Evolutionary conservation across 1,140 invertebrate genomes (phyloP).

Genomic region (Temnothorax nylanderi): DNA sequence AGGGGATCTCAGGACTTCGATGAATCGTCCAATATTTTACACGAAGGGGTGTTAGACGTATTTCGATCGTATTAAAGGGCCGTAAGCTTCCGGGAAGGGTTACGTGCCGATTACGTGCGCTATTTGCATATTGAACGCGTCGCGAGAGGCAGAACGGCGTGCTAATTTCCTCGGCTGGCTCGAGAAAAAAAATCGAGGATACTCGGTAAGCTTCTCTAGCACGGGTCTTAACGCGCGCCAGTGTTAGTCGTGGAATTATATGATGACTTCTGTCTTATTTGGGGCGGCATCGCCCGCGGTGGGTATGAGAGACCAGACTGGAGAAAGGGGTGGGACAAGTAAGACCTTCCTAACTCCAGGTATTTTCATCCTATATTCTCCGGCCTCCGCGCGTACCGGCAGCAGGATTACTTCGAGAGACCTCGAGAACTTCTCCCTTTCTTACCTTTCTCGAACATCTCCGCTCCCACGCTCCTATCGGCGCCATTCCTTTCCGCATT

Average conservation of each 20-base stretch:
- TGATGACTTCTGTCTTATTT: conserved; percentile 84
- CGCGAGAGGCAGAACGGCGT: conserved; percentile 44
- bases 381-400: conserved; percentile 74
- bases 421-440: conserved; percentile 82
- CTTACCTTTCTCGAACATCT: conserved; percentile 67
- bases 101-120: conserved; percentile 55
- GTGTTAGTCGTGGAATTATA: conserved; percentile 84
- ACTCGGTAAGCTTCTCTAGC: conserved; percentile 51
- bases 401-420: conserved; percentile 84
- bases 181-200: conserved; percentile 56
- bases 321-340: conserved; percentile 67
- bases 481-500: conserved; percentile 63
- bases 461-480: conserved; percentile 45
- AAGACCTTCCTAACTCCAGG: conserved; percentile 85
- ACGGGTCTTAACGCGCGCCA: conserved; percentile 67
- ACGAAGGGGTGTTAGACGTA: conserved; percentile 9
- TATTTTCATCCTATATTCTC: conserved; percentile 86
- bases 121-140: conserved; percentile 59
- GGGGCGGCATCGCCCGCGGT: conserved; percentile 44
- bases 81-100: conserved; percentile 54
- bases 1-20: neutral
- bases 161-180: conserved; percentile 51
- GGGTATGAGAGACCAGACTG: conserved; percentile 50
- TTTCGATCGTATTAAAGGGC: conserved; percentile 45
- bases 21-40: conserved; percentile 17